Evolutionary conservation across 2,113 vertebrate genomes (phyloP), one percentile per base, ranked within the genome.

Genomic region (Macheiramphus alcinus): DNA sequence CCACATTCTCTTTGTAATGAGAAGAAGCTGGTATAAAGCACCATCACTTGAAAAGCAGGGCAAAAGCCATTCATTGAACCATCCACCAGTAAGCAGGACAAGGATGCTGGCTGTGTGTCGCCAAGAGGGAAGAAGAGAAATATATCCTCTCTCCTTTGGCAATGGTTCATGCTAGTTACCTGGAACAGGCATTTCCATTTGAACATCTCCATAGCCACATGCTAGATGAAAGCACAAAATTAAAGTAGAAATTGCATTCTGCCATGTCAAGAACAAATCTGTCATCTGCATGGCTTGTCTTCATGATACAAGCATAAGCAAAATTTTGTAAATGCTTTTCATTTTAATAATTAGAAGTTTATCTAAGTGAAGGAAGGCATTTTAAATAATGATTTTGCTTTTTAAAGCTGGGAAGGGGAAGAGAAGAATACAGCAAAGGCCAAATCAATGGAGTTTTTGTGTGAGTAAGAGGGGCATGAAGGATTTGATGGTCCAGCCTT

Each of bases 311-410:
- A 79, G 40, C 45, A 5, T 59, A 89, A 96, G 58, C 45, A 38
- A 87, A 72, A 80, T 90, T 42, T 72, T 85, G n/a, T 82, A 94
- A 89, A 65, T 88, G 40, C 17, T 84, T 93, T 86, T 86, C 27
- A 86, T 96, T 93, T 93, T 74, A 94, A 63, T 88, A 95, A 93
- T 93, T 87, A 90, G 20, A 75, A 52, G 12, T 89, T 81, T 79
- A 75, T 48, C 19, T 89, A 58, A 68, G 61, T 75, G 52, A 93
- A 59, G 38, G 67, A 61, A 91, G 26, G 36, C 7, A 38, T 85
- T 89, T 93, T 82, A 58, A 80, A 62, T 87, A 50, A 38, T 34
- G 7, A 32, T 68, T 92, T 95, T 91, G 7, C 18, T 71, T 91
- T 89, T 89, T 89, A 48, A 89, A 63, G 16, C 21, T 81, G 43